phyloP scores from a whole-genome alignment of 2,797 vertebrate genomes.

The Balearica regulorum region DNA sequence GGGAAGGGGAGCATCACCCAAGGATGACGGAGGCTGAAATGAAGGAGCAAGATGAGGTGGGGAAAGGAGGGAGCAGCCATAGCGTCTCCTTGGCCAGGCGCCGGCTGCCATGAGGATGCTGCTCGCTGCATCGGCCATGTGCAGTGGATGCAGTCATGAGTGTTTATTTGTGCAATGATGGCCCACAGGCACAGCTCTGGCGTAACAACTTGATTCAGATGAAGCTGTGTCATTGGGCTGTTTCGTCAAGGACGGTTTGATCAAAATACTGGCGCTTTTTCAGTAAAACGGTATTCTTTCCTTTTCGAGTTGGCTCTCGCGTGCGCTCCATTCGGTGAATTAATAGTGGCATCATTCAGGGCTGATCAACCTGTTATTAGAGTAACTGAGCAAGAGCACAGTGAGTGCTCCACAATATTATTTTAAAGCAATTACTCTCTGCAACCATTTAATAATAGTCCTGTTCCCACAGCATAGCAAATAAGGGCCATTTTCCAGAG shows the following conservation, averaged over 20 bases:
- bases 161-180: rapidly evolving
- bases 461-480: background rate
- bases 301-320: rapidly evolving
- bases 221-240: background rate
- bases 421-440: background rate
- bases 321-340: background rate
- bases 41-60: background rate
- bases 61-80: background rate
- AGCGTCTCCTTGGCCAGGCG: background rate
- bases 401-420: background rate
- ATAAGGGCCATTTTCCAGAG: background rate
- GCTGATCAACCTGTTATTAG: background rate
- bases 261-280: background rate
- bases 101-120: background rate
- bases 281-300: background rate
- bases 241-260: background rate
- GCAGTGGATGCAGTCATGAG: rapidly evolving
- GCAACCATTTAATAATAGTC: background rate
- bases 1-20: background rate
- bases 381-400: background rate
- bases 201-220: background rate
- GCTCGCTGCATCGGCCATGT: rapidly evolving
- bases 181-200: background rate
- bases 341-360: background rate
- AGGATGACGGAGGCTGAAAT: background rate